Evolutionary conservation across 1,140 invertebrate genomes (phyloP).

Genomic region (Brachionus manjavacas): DNA sequence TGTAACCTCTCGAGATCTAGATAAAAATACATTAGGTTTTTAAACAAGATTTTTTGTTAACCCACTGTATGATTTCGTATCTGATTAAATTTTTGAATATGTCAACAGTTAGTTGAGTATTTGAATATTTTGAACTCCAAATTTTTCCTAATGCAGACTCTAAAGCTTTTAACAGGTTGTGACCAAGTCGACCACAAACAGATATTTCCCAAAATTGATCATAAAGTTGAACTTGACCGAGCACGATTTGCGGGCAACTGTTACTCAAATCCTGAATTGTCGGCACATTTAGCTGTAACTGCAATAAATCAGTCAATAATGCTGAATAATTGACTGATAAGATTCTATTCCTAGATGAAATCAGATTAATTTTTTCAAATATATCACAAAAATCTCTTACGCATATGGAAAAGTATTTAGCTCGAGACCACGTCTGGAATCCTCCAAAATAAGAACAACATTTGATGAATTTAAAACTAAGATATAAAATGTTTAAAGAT

Average conservation of each 20-base stretch:
- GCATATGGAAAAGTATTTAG: background rate
- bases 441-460: background rate
- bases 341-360: background rate
- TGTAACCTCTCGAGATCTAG: background rate
- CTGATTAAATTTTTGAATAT: conserved; percentile 9
- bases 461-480: background rate
- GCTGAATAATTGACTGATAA: background rate
- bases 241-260: background rate
- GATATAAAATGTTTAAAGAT: background rate
- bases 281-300: background rate
- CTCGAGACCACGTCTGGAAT: background rate
- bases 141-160: background rate
- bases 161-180: background rate
- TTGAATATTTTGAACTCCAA: background rate
- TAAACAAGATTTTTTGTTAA: background rate
- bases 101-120: background rate
- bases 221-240: background rate
- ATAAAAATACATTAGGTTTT: no score
- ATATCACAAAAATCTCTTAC: background rate
- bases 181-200: background rate
- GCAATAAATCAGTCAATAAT: background rate
- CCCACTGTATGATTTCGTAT: background rate
- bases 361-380: background rate
- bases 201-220: conserved; percentile 15
- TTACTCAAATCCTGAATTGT: background rate